These are phyloP conservation scores for Rambutsinella grinnellia DNA, from an alignment of 2,888 invertebrate species.

Conservation along the genomic window DNA sequence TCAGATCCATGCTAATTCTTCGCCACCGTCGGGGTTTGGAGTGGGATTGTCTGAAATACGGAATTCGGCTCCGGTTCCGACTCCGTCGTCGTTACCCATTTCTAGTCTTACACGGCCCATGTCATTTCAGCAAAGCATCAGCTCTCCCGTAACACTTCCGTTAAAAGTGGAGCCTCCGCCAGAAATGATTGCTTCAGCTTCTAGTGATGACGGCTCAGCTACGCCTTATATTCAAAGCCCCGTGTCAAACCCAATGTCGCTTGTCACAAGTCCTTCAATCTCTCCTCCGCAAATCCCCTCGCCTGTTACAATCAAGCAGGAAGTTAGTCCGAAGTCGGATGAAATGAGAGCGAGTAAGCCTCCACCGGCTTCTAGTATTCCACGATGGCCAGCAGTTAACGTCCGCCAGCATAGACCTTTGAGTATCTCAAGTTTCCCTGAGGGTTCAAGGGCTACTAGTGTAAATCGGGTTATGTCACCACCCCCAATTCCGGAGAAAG, in stretches of 20 bases:
- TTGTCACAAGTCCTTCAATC: slow-evolving; percentile 16
- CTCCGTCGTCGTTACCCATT: too few species aligned
- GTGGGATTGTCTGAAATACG: slow-evolving; percentile 26
- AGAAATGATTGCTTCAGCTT: not conserved
- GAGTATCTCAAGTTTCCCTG: slow-evolving; percentile 58
- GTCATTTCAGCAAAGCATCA: too few species aligned
- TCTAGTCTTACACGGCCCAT: too few species aligned
- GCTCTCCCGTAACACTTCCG: not conserved
- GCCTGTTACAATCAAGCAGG: not conserved
- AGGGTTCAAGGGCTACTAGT: slow-evolving; percentile 29
- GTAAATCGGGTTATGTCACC: slow-evolving; percentile 50
- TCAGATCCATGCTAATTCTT: slow-evolving; percentile 35
- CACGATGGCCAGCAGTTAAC: slow-evolving; percentile 60
- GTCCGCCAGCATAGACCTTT: slow-evolving; percentile 60
- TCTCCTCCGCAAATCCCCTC: slow-evolving; percentile 17
- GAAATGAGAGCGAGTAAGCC: slow-evolving; percentile 12
- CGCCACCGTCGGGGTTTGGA: slow-evolving; percentile 22
- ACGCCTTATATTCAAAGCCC: slow-evolving; percentile 28
- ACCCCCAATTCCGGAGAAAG: slow-evolving; percentile 33
- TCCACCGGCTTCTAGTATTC: slow-evolving; percentile 30
- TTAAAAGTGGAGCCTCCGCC: slow-evolving; percentile 23
- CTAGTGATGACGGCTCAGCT: slow-evolving; percentile 22
- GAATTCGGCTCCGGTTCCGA: not conserved
- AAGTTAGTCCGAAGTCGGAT: not conserved
- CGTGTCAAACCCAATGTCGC: slow-evolving; percentile 20